Base-by-base conservation (phyloP, 2,888 invertebrate species). In the Spodoptera picta region DNA sequence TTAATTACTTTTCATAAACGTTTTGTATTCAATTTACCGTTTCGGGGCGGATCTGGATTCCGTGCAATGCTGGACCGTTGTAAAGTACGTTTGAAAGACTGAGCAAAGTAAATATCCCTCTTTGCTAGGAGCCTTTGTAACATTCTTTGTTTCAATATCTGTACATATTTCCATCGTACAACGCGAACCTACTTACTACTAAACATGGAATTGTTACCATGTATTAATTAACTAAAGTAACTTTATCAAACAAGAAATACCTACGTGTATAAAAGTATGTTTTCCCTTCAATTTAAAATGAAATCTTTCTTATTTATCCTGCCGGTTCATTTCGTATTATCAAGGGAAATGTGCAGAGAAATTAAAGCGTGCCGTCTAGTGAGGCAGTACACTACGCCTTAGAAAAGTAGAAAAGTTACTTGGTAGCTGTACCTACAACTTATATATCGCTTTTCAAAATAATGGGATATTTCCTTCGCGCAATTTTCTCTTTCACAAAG, bases 11-110 rank as follows among this genome's bases (percentile, higher is more conserved):
- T 73, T 76, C 77, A 76, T 78, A 77, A 83, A 80, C 70, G 75
- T 82, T 36, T 83, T 84, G 70, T 78, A 80, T 88, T 86, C 77
- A 85, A 85, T 87, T 87, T 86, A 80, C 75, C 27, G 72, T 79
- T 80, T 78, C 63, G 70, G 80, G 76, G 65, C 61, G 27, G 50
- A 62, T 72, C 10, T 59, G 48, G 24, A 53, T 82, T 79, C 79
- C 73, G 79, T 75, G 76, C 66, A 65, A 67, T 53, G 55, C 45
- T 44, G 49, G 50, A 45, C 10, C 9, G 59, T 52, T 41, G 44
- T 50, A 48, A 53, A 64, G 24, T 24, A 19, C 23, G 42, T 50
- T 48, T 64, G 14, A 44, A 60, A 60, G 36, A 60, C 43, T 55
- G 23, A 49, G 52, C n/a, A 61, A 61, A 69, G 51, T 45, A 55